phyloP scores from a whole-genome alignment of 2,888 invertebrate species.

The Polymixis flavicincta region DNA sequence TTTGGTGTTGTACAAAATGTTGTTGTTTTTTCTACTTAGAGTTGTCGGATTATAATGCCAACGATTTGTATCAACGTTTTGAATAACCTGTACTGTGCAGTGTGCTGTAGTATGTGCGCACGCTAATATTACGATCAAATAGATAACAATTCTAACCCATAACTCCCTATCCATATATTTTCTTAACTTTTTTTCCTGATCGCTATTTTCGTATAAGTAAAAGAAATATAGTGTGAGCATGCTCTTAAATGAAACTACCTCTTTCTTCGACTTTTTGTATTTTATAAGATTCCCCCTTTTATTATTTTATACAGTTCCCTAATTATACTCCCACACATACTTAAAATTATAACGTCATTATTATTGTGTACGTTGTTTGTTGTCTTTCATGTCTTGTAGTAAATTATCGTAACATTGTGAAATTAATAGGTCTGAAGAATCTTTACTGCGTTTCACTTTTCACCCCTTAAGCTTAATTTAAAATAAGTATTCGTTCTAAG shows the following conservation, averaged over 20 bases:
- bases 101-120: constrained; percentile 20
- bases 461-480: constrained; percentile 35
- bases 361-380: neutral
- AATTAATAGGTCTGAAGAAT: constrained; percentile 9
- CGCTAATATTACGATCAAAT: neutral
- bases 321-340: neutral
- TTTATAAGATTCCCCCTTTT: constrained; percentile 25
- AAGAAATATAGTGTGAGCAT: constrained; percentile 20
- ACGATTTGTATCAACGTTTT: constrained; percentile 26
- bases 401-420: neutral
- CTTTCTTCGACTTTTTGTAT: constrained; percentile 35
- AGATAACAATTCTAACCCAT: neutral
- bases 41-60: constrained; percentile 10
- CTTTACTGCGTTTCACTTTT: neutral
- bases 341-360: neutral
- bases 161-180: neutral
- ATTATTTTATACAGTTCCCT: neutral
- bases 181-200: neutral
- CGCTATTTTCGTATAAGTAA: too few species aligned
- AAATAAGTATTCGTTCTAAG: constrained; percentile 67
- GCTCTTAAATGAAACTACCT: constrained; percentile 54
- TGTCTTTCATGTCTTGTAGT: neutral
- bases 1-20: constrained; percentile 31
- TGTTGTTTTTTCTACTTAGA: constrained; percentile 30
- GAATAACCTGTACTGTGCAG: constrained; percentile 16